These are phyloP conservation scores for Stenodera caucasica DNA, from an alignment of 2,888 invertebrate genomes.

Conservation along the genomic window DNA sequence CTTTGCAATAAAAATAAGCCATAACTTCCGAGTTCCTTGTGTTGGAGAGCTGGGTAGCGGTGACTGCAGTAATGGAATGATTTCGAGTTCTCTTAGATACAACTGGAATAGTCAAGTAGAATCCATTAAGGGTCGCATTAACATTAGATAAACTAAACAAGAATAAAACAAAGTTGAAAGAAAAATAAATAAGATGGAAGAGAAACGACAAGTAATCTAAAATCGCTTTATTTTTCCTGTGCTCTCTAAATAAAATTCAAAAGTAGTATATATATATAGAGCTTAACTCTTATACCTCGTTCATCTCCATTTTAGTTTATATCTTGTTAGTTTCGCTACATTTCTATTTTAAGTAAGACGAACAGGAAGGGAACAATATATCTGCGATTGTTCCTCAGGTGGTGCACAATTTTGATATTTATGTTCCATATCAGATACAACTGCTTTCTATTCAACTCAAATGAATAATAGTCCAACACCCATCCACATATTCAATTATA, in stretches of 20 bases:
- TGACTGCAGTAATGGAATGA: conserved; percentile 6
- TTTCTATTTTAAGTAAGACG: conserved; percentile 3
- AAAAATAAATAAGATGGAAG: conserved; percentile 4
- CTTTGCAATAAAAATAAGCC: background rate
- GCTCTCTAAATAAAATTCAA: background rate
- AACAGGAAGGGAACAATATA: background rate
- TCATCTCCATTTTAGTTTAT: conserved; percentile 5
- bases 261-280: background rate
- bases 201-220: background rate
- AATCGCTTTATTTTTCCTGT: conserved; percentile 2
- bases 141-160: conserved; percentile 8
- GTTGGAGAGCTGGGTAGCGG: background rate
- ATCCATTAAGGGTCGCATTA: conserved; percentile 7
- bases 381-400: conserved; percentile 5
- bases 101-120: conserved; percentile 1
- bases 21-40: background rate
- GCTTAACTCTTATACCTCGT: background rate
- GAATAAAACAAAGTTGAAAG: conserved; percentile 5
- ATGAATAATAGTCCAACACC: background rate
- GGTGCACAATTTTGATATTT: conserved; percentile 5
- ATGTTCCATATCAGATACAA: conserved; percentile 1
- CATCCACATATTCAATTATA: background rate
- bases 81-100: conserved; percentile 2
- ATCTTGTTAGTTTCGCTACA: conserved; percentile 7
- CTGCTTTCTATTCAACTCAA: background rate